Evolutionary conservation across 2,797 vertebrate species (phyloP).

Genomic region (Pantherophis vulpinus): DNA sequence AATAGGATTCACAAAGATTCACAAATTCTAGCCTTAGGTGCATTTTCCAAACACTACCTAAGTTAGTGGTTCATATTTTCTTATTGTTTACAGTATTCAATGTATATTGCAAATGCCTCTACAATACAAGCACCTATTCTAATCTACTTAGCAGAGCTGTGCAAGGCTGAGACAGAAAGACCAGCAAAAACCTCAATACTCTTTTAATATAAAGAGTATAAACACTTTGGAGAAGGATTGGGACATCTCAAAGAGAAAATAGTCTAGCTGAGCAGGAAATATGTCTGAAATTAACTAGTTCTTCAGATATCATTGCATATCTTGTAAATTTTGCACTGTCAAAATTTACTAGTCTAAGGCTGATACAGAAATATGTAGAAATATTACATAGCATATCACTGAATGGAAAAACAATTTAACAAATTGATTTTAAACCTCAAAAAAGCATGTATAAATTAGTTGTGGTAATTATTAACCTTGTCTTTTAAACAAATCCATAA

Average conservation of each 20-base stretch:
- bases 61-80: not conserved
- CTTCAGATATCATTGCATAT: not conserved
- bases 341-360: not conserved
- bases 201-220: not conserved
- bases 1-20: not conserved
- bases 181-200: not conserved
- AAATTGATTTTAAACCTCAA: not conserved
- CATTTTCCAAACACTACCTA: not conserved
- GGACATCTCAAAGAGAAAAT: not conserved
- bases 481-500: constrained; percentile 7
- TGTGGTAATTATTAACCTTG: not conserved
- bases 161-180: not conserved
- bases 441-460: not conserved
- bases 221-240: not conserved
- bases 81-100: not conserved
- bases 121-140: not conserved
- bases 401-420: not conserved
- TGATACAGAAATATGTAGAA: not conserved
- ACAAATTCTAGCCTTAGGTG: not conserved
- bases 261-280: not conserved
- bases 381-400: not conserved
- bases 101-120: not conserved
- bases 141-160: not conserved
- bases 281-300: not conserved
- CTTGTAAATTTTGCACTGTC: not conserved